Percentiles rank a stretch among this genome's conserved stretches.
These are phyloP conservation scores for Morone saxatilis DNA, from an alignment of 2,113 vertebrate species.

Conservation along the genomic window DNA sequence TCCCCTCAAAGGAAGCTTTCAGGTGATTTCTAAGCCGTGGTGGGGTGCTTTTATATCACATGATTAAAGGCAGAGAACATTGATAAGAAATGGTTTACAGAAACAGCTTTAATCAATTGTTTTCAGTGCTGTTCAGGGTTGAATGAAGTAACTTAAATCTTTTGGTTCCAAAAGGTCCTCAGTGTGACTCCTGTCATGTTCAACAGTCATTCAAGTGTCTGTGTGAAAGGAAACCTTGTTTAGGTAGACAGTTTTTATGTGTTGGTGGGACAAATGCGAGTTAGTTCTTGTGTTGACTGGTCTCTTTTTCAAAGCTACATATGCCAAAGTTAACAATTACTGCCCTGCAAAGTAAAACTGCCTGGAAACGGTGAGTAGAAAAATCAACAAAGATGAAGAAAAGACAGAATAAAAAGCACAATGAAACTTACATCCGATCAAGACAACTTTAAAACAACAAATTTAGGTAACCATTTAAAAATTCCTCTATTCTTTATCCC, in stretches of 20 bases:
- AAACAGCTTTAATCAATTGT: conserved; percentile 42
- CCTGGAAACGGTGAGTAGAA: not conserved
- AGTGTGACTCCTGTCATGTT: conserved; percentile 33
- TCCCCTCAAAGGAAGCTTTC: not conserved
- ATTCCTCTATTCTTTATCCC: not conserved
- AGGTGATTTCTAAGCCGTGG: conserved; percentile 4
- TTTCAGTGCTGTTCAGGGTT: conserved; percentile 5
- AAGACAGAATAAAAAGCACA: not conserved
- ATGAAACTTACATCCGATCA: not conserved
- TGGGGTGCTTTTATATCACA: conserved; percentile 36
- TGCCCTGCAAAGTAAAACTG: not conserved
- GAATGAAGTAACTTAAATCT: conserved; percentile 16
- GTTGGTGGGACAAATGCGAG: not conserved
- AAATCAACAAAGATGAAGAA: not conserved
- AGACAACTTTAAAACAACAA: not conserved
- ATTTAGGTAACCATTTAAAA: not conserved
- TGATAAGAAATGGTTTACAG: conserved; percentile 52
- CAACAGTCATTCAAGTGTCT: conserved; percentile 32
- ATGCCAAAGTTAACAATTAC: not conserved
- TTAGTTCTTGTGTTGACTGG: not conserved
- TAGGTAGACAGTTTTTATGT: not conserved
- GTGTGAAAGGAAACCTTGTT: conserved; percentile 24
- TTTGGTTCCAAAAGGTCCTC: conserved; percentile 19
- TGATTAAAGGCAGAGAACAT: conserved; percentile 50
- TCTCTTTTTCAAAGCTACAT: conserved; percentile 6